Percentiles rank a stretch among this genome's conserved stretches.
phyloP scores from a whole-genome alignment of 2,113 vertebrate genomes.

The Malurus elegans region DNA sequence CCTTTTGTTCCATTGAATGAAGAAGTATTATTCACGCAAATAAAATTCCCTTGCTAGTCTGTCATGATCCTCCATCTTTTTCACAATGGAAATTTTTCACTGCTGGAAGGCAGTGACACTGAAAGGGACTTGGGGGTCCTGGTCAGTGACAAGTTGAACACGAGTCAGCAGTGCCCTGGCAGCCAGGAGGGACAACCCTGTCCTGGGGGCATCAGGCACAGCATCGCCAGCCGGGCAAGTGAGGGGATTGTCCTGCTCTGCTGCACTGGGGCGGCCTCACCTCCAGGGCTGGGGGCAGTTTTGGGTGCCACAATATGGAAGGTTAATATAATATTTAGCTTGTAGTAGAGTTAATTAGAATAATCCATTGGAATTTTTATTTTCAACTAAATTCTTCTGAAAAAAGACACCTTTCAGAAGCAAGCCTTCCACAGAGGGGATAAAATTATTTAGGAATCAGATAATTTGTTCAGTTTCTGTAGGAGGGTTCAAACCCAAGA shows the following conservation, averaged over 20 bases:
- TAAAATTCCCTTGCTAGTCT: not conserved
- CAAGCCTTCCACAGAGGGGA: not conserved
- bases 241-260: not conserved
- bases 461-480: not conserved
- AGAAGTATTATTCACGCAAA: not conserved
- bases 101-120: not conserved
- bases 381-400: not conserved
- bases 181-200: not conserved
- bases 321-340: not conserved
- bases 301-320: not conserved
- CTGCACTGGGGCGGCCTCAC: fast-evolving
- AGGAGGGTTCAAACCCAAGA: not conserved
- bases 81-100: not conserved
- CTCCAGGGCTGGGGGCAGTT: fast-evolving
- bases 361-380: not conserved
- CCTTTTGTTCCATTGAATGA: not conserved
- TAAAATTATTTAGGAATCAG: not conserved
- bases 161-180: not conserved
- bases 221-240: not conserved
- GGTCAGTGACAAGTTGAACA: fast-evolving
- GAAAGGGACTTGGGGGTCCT: fast-evolving
- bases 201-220: not conserved
- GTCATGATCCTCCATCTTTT: not conserved
- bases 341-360: not conserved
- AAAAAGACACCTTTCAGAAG: not conserved